Percentiles rank a stretch among this genome's conserved stretches.
Conservation (phyloP, 1,140 invertebrate genomes). For the Hydropsyche tenuis region DNA sequence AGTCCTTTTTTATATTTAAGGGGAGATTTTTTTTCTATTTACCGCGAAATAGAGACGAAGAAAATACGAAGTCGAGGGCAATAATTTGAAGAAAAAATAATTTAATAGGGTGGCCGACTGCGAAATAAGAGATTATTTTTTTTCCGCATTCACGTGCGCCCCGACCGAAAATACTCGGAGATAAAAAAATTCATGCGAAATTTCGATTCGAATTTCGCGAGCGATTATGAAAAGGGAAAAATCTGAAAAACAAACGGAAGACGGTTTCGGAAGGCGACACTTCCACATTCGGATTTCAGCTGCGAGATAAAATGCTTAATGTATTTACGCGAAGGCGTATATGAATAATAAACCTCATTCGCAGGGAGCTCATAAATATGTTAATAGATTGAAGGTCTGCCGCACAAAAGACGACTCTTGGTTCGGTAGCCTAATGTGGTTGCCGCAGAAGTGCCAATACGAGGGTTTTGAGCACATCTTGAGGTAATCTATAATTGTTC, state of each 20-base stretch:
- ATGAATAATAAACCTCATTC: too few species aligned
- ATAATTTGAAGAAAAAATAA: constrained; percentile 19
- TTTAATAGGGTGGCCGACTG: constrained; percentile 25
- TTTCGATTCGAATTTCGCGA: not conserved
- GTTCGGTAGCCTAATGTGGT: constrained; percentile 16
- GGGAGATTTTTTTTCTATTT: constrained; percentile 31
- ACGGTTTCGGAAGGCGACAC: not conserved
- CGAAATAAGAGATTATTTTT: constrained; percentile 28
- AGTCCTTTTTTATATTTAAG: constrained; percentile 38
- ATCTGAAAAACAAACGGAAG: not conserved
- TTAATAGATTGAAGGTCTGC: constrained; percentile 22
- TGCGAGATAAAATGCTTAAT: too few species aligned
- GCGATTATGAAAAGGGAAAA: not conserved
- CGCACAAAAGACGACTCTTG: constrained; percentile 19
- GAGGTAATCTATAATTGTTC: constrained; percentile 15
- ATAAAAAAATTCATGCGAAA: not conserved
- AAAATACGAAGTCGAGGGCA: constrained; percentile 18
- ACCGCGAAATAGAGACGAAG: constrained; percentile 24
- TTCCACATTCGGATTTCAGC: not conserved
- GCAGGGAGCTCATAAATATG: constrained; percentile 20
- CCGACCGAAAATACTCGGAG: not conserved
- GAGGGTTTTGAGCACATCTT: not conserved
- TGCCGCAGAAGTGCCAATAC: not conserved
- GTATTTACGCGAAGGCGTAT: too few species aligned
- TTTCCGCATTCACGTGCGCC: not conserved